phyloP scores from a whole-genome alignment of 2,113 vertebrate species.

The Chamaea fasciata region DNA sequence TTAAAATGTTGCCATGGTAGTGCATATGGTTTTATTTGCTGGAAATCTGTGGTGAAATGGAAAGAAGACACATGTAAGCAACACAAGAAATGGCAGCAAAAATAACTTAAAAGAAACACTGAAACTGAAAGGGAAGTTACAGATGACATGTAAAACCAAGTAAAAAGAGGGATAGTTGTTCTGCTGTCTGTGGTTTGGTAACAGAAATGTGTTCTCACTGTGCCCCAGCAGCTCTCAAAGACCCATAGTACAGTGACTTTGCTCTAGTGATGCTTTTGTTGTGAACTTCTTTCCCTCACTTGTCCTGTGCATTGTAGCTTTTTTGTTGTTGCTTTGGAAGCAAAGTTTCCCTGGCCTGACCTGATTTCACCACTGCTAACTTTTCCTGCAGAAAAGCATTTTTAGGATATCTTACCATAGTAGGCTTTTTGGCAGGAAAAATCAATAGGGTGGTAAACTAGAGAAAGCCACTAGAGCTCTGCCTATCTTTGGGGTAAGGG shows the following conservation, averaged over 20 bases:
- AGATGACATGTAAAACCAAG: background rate
- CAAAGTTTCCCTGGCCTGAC: background rate
- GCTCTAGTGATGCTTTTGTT: background rate
- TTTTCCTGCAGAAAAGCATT: background rate
- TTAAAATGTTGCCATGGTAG: conserved; percentile 73
- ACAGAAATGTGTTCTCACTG: background rate
- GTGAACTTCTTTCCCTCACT: background rate
- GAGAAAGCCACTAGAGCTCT: background rate
- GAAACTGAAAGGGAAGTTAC: conserved; percentile 10
- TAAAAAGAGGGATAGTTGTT: background rate
- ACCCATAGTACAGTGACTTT: background rate
- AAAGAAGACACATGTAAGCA: conserved; percentile 53
- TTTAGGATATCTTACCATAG: background rate
- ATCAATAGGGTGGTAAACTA: background rate
- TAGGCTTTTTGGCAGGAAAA: background rate
- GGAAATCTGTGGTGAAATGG: conserved; percentile 53
- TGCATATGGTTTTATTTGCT: conserved; percentile 76
- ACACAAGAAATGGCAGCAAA: conserved; percentile 52
- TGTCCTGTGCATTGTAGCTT: background rate
- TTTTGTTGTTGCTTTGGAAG: background rate
- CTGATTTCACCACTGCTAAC: background rate
- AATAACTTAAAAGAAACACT: background rate
- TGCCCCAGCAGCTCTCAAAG: background rate
- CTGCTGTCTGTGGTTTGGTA: background rate
- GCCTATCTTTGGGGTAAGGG: background rate